A percentile compares a stretch with the other conserved stretches of the same genome.
phyloP scores from a whole-genome alignment of 2,888 invertebrate genomes.

The Crossocerus cetratus region DNA sequence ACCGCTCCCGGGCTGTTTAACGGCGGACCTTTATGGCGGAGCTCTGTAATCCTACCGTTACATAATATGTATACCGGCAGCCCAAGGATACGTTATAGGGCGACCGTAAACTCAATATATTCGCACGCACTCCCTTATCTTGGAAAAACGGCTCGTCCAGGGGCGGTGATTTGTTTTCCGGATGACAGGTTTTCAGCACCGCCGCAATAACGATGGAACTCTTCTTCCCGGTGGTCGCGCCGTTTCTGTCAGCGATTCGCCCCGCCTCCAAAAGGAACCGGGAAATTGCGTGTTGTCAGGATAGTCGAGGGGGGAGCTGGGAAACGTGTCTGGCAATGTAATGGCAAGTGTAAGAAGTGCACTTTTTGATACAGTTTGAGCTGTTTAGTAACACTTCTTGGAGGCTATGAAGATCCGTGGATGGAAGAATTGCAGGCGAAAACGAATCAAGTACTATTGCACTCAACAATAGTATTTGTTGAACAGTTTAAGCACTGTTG shows the following conservation, averaged over 20 bases:
- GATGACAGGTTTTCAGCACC: conserved; percentile 36
- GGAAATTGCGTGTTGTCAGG: conserved; percentile 7
- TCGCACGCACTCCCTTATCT: conserved; percentile 9
- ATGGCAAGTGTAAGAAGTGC: no score
- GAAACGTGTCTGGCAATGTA: no score
- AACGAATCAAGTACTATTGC: no score
- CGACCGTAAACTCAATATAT: conserved; percentile 56
- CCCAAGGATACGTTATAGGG: conserved; percentile 51
- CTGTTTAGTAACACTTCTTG: no score
- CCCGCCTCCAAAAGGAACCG: conserved; percentile 1
- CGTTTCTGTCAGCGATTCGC: not conserved
- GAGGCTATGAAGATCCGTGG: no score
- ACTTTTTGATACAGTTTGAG: no score
- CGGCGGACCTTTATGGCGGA: conserved; percentile 59
- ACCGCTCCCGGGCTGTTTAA: conserved; percentile 55
- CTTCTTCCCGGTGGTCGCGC: not conserved
- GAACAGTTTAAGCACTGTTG: no score
- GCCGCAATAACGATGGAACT: conserved; percentile 25
- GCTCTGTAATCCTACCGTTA: conserved; percentile 58
- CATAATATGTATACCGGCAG: conserved; percentile 40
- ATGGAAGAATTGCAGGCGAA: no score
- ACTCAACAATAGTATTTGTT: no score
- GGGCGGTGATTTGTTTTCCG: conserved; percentile 39
- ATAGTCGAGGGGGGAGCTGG: no score
- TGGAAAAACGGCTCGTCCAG: not conserved